phyloP scores from a whole-genome alignment of 2,797 vertebrate species.

The Platalea minor region DNA sequence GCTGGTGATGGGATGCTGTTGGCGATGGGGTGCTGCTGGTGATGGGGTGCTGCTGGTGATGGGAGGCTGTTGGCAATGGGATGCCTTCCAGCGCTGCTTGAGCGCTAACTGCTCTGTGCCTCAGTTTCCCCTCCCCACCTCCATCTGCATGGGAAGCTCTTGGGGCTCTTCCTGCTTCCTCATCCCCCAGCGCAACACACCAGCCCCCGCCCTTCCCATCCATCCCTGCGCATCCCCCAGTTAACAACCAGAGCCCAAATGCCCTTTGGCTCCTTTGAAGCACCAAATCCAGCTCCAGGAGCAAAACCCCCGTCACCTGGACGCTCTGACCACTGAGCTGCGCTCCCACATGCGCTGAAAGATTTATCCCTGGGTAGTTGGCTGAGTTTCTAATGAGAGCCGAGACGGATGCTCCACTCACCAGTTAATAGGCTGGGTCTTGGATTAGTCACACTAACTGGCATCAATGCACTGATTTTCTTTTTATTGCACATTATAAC shows the following conservation, averaged over 20 bases:
- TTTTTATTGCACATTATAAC: conserved; percentile 49
- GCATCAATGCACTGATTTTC: conserved; percentile 35
- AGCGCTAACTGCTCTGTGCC: fast-evolving
- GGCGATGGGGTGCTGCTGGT: fast-evolving
- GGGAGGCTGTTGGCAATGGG: fast-evolving
- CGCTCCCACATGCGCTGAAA: neutral
- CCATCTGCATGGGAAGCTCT: neutral
- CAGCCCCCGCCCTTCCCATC: neutral
- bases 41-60: fast-evolving
- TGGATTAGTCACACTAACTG: conserved; percentile 44
- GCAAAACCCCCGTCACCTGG: neutral
- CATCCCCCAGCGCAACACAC: fast-evolving
- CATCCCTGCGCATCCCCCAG: neutral
- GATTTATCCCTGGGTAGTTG: conserved; percentile 35
- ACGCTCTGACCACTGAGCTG: neutral
- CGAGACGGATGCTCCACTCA: conserved; percentile 22
- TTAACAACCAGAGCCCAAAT: neutral
- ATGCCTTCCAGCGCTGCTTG: no score
- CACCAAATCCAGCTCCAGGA: neutral
- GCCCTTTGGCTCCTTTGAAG: neutral
- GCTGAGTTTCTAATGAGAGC: conserved; percentile 21
- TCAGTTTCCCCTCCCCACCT: neutral
- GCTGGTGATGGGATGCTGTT: neutral
- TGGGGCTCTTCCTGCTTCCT: neutral
- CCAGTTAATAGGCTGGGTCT: conserved; percentile 35